phyloP scores from a whole-genome alignment of 2,888 invertebrate species.

The Pemphredon lugubris region DNA sequence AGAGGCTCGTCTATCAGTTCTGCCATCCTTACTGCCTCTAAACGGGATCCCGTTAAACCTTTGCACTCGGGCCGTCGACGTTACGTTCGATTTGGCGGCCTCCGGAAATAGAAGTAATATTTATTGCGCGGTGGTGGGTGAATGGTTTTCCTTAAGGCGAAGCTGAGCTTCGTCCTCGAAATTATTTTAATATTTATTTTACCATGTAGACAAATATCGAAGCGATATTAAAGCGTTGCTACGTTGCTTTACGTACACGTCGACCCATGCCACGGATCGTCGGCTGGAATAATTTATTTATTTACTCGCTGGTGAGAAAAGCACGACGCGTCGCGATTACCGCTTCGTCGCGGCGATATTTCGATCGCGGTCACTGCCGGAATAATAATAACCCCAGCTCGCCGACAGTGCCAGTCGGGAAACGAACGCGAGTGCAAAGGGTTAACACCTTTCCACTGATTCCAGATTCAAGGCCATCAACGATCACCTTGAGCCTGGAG shows the following conservation, averaged over 20 bases:
- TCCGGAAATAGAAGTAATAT: conserved; percentile 18
- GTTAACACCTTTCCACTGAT: conserved; percentile 26
- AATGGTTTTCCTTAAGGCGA: neutral
- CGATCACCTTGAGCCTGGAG: conserved; percentile 24
- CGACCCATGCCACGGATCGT: neutral
- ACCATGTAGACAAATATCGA: no score
- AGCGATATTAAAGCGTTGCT: neutral
- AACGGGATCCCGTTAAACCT: conserved; percentile 65
- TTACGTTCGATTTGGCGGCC: conserved; percentile 7
- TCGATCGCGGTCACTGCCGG: no score
- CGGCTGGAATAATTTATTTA: no score
- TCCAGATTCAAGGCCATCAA: conserved; percentile 14
- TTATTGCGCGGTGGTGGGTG: conserved; percentile 21
- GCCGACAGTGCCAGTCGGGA: neutral
- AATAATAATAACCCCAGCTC: no score
- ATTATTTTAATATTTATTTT: conserved; percentile 36
- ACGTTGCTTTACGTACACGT: no score
- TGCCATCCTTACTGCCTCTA: conserved; percentile 96
- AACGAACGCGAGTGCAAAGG: conserved; percentile 19
- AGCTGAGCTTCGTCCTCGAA: conserved; percentile 17
- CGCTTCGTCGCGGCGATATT: no score
- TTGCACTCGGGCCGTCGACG: conserved; percentile 15
- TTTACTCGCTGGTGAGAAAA: no score
- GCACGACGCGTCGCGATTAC: no score
- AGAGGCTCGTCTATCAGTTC: conserved; percentile 99